Base-by-base conservation (phyloP, 2,888 invertebrate species). In the Phyto melanocephala region DNA sequence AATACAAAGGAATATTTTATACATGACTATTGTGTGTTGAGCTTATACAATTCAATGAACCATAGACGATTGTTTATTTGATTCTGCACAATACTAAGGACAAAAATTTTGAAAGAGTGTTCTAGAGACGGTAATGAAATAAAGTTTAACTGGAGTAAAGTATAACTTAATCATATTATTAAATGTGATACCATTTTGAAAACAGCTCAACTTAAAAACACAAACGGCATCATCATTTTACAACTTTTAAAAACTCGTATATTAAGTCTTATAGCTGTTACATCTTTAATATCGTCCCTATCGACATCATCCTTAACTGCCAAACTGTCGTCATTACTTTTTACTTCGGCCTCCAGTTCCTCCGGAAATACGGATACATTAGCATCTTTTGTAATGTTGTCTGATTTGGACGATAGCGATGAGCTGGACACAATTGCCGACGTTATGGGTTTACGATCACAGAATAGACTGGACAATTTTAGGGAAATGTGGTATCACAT, bases 401-500 rank as follows among this genome's bases (percentile, higher is more conserved):
- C 88, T 80, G 89, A 88, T 82, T 84, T 85, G 37, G 88, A 89
- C 84, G 90, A 90, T 78, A 87, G 88, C 65, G 93, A 89, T 86
- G 91, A 94, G 90, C 92, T 95, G 88, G 94, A 95, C 91, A 93
- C 94, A 78, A 93, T 95, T 87, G 93, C 93, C 86, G 93, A 94
- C 92, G 94, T 95, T 88, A 92, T 95, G 87, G 94, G 93, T 86
- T 91, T 95, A 85, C 93, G 94, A 84, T 93, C 94, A 81, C 93
- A 93, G 85, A 93, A 93, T 87, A 93, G 93, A 76, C 92, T 95
- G 86, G 93, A 94, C 90, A 94, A 94, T 81, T 94, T 96, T 93
- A 92, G 95, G 92, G 97, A 98, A 92, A 98, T 98, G 96, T 98
- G 98, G 98, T 98, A 98, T 91, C 96, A 97, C 90, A 95, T 98